A percentile compares a stretch with the other conserved stretches of the same genome.
These are phyloP conservation scores for Pterostichus madidus DNA, from an alignment of 2,888 invertebrate genomes.

Conservation along the genomic window DNA sequence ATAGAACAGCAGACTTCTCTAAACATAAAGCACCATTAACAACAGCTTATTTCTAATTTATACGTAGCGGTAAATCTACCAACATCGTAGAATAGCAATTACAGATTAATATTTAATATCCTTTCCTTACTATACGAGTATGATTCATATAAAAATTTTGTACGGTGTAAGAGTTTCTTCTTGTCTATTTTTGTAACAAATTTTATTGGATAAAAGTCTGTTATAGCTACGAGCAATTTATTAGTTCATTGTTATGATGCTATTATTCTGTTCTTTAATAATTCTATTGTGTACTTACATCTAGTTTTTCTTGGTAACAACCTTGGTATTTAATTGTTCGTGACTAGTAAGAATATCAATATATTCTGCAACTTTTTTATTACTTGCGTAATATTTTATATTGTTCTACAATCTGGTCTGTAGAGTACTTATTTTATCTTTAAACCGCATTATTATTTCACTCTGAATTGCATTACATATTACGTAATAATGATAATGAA, in stretches of 20 bases:
- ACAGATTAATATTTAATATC: constrained; percentile 38
- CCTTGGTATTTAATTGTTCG: constrained; percentile 42
- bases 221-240: background rate
- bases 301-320: constrained; percentile 20
- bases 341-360: constrained; percentile 40
- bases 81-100: constrained; percentile 8
- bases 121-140: background rate
- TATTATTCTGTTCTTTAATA: constrained; percentile 19
- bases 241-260: constrained; percentile 11
- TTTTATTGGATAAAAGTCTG: background rate
- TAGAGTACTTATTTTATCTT: background rate
- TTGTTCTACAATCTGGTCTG: constrained; percentile 2
- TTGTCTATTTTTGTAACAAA: background rate
- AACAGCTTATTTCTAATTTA: constrained; percentile 38
- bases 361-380: constrained; percentile 18
- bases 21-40: constrained; percentile 26
- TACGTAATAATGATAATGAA: background rate
- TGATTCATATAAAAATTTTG: background rate
- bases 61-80: constrained; percentile 14
- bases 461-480: background rate
- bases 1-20: background rate
- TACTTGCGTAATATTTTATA: constrained; percentile 6
- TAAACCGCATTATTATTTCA: background rate
- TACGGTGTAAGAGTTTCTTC: background rate
- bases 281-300: constrained; percentile 34